phyloP scores from a whole-genome alignment of 2,113 vertebrate species.

The Chaetops frenatus region DNA sequence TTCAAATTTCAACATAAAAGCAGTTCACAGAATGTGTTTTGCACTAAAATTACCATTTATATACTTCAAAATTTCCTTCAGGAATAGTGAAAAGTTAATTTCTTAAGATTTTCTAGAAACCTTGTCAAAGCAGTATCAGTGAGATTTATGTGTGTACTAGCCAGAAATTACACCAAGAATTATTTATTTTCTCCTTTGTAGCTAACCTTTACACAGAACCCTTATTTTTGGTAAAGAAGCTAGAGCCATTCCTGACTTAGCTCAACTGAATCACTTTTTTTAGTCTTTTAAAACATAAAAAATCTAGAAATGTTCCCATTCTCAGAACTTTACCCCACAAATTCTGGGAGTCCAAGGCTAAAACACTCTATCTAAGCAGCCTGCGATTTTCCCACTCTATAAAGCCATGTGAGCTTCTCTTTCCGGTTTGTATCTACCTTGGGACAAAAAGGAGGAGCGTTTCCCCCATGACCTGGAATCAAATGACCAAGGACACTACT shows the following conservation, averaged over 20 bases:
- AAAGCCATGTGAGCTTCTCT: not conserved
- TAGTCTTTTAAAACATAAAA: not conserved
- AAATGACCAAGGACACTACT: accelerated
- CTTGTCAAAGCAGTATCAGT: not conserved
- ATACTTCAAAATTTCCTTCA: slow-evolving; percentile 52
- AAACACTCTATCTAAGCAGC: not conserved
- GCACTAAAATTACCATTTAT: not conserved
- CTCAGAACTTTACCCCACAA: not conserved
- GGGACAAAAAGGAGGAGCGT: not conserved
- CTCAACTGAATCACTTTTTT: not conserved
- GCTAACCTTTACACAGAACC: not conserved
- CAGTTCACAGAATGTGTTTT: slow-evolving; percentile 35
- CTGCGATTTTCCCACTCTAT: not conserved
- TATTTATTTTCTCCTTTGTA: not conserved
- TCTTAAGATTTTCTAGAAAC: not conserved
- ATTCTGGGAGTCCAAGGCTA: not conserved
- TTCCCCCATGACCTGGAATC: not conserved
- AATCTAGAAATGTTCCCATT: not conserved
- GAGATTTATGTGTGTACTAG: not conserved
- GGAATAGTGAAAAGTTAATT: slow-evolving; percentile 8
- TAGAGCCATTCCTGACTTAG: not conserved
- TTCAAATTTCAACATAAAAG: slow-evolving; percentile 72
- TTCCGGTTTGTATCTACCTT: not conserved
- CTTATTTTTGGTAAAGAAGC: not conserved
- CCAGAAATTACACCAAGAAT: not conserved